phyloP scores from a whole-genome alignment of 2,113 vertebrate genomes.

The Otus sunia region DNA sequence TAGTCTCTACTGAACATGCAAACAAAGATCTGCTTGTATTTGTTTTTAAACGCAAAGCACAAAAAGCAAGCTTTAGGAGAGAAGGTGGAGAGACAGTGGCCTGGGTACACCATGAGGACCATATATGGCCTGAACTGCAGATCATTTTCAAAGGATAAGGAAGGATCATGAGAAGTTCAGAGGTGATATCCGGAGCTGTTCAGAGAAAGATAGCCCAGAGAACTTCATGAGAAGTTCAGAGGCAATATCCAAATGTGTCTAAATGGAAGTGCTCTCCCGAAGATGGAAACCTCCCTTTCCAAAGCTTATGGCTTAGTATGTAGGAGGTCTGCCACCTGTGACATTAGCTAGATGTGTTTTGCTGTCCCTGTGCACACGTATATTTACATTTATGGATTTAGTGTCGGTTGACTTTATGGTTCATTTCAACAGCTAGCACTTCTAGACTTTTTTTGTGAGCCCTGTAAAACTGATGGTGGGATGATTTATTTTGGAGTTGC shows the following conservation, averaged over 20 bases:
- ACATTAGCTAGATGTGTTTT: background rate
- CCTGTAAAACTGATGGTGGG: background rate
- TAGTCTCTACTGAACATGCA: background rate
- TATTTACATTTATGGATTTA: background rate
- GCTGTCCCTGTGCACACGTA: background rate
- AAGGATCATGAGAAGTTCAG: background rate
- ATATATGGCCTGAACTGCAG: background rate
- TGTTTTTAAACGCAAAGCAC: background rate
- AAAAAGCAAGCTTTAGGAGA: background rate
- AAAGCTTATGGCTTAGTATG: background rate
- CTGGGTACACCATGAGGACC: rapidly evolving
- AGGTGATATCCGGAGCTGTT: background rate
- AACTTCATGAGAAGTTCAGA: background rate
- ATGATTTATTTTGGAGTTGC: background rate
- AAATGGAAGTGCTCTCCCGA: background rate
- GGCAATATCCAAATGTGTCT: background rate
- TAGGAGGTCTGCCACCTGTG: background rate
- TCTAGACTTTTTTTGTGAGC: background rate
- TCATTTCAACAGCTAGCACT: background rate
- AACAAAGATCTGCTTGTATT: background rate
- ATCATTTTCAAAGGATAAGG: background rate
- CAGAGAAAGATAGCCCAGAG: no score
- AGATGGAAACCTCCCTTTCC: background rate
- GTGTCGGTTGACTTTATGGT: background rate
- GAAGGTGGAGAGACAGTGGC: background rate